Evolutionary conservation across 1,140 invertebrate species (phyloP), one percentile per base, ranked within the genome.

Genomic region (Drosophila auraria): DNA sequence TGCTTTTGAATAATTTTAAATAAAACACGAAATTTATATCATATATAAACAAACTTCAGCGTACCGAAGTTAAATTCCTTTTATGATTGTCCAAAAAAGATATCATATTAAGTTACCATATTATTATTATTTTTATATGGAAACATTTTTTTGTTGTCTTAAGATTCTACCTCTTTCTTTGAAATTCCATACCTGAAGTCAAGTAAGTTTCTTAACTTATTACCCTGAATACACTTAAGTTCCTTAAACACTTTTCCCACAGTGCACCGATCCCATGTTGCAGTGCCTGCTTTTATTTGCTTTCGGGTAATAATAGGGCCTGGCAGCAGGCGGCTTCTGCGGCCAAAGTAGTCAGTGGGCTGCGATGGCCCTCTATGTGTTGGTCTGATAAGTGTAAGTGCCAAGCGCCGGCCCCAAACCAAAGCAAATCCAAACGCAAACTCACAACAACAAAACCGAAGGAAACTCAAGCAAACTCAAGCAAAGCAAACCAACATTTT

Each of bases 261-360:
- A 27, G 65, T 57, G 72, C 58, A n/a, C 27, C n/a, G 66, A 79
- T 79, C 65, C 76, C 78, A 71, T 77, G 78, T 45, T 62, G 53
- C 44, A 44, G 42, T 45, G 73, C 47, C 59, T 72, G 78, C 62
- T 59, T 87, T 87, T 87, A 82, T 87, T 87, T 87, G 81, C 78
- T 84, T 78, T 87, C 71, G 59, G 81, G 83, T 89, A 84, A 87
- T 89, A 87, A 87, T 87, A 87, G 84, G 86, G 78, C 72, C 82
- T 80, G 80, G 76, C 83, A 80, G 70, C 80, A 87, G 57, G 69
- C 83, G 76, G 81, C 86, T 84, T 90, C 86, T 89, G 83, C 71
- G 45, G 60, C 80, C 49, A 38, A 40, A 65, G 73, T 72, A 56
- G 66, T 78, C 62, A 82, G 82, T 83, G 76, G 82, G 82, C 53